phyloP scores from a whole-genome alignment of 2,797 vertebrate genomes.

The Huso huso region DNA sequence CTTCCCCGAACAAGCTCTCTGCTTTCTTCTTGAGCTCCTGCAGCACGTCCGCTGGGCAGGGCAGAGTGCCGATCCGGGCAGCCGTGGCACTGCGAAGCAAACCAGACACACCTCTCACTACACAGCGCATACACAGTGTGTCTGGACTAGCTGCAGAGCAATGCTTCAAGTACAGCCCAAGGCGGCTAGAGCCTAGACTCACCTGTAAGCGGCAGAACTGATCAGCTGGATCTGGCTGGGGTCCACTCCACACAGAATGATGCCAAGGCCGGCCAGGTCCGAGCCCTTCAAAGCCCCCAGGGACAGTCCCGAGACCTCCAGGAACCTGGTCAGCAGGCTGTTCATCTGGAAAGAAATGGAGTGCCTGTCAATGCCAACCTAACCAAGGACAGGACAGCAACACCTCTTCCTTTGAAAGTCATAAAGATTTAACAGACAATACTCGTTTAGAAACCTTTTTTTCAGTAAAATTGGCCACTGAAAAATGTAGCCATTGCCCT shows the following conservation, averaged over 20 bases:
- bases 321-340: slow-evolving; percentile 46
- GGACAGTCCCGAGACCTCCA: slow-evolving; percentile 51
- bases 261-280: slow-evolving; percentile 58
- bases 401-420: too few species aligned
- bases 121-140: neutral
- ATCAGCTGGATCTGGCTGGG: slow-evolving; percentile 47
- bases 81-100: slow-evolving; percentile 44
- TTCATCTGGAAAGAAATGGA: slow-evolving; percentile 12
- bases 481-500: neutral
- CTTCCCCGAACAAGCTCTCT: slow-evolving; percentile 50
- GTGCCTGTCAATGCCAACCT: slow-evolving; percentile 38
- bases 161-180: neutral
- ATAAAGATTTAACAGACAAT: too few species aligned
- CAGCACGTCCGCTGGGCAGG: slow-evolving; percentile 44
- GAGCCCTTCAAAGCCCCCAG: slow-evolving; percentile 56
- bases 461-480: too few species aligned
- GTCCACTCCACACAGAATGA: slow-evolving; percentile 52
- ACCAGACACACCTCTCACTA: neutral
- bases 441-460: too few species aligned
- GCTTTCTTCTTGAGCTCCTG: slow-evolving; percentile 54
- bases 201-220: slow-evolving; percentile 60
- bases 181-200: slow-evolving; percentile 5
- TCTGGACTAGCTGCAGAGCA: neutral
- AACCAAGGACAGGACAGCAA: too few species aligned
- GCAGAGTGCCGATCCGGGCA: slow-evolving; percentile 52